These are phyloP conservation scores for Muscicapa comitata DNA, from an alignment of 2,797 vertebrate genomes.

Conservation along the genomic window DNA sequence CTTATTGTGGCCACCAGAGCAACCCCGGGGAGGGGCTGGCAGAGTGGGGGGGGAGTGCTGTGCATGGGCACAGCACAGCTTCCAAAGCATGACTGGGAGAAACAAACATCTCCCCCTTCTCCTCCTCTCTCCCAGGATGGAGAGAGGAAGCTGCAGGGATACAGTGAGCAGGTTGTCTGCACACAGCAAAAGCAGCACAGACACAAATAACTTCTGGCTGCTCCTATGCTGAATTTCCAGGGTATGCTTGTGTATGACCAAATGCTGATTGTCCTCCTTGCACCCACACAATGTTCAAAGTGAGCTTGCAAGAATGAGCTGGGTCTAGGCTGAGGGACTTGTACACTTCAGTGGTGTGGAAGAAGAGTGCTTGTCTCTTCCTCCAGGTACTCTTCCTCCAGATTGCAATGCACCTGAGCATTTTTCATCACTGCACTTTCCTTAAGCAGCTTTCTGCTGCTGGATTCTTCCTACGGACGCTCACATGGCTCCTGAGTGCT, in stretches of 20 bases:
- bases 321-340: not conserved
- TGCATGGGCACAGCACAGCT: not conserved
- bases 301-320: not conserved
- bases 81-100: not conserved
- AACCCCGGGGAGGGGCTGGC: not conserved
- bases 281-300: not conserved
- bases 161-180: not conserved
- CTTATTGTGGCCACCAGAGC: conserved; percentile 65
- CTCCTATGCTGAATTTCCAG: not conserved
- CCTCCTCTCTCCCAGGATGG: not conserved
- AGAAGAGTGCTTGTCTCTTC: not conserved
- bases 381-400: not conserved
- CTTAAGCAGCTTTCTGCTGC: not conserved
- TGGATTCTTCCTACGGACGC: not conserved
- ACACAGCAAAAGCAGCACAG: not conserved
- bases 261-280: not conserved
- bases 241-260: not conserved
- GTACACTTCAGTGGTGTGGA: not conserved
- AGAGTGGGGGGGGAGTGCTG: not conserved
- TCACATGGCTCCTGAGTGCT: not conserved
- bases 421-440: not conserved
- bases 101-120: not conserved
- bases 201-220: not conserved
- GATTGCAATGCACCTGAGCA: not conserved
- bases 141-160: not conserved